Conservation (phyloP, 2,888 invertebrate species). For the Sturmia bella region DNA sequence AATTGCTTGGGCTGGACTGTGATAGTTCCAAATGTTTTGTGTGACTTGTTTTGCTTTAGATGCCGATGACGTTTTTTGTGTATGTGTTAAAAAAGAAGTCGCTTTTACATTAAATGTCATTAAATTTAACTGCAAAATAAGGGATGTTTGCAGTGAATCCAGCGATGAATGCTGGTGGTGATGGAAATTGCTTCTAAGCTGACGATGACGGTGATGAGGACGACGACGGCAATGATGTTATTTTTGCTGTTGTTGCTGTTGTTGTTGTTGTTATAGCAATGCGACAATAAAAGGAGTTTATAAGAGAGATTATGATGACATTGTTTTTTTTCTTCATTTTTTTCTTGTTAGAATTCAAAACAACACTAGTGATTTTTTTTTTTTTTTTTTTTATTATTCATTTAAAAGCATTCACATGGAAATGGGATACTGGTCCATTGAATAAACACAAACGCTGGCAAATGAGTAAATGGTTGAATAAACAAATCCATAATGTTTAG, state of each 20-base stretch:
- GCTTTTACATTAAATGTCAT: slow-evolving; percentile 57
- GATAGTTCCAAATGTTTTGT: slow-evolving; percentile 30
- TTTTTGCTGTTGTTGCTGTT: not conserved
- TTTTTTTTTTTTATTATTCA: slow-evolving; percentile 32
- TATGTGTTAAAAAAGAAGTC: slow-evolving; percentile 30
- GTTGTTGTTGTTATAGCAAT: slow-evolving; percentile 30
- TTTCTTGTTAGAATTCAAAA: not conserved
- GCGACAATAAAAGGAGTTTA: slow-evolving; percentile 41
- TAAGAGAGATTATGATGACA: slow-evolving; percentile 58
- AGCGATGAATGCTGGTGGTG: not conserved
- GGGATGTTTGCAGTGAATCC: slow-evolving; percentile 43
- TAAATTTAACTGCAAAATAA: slow-evolving; percentile 57
- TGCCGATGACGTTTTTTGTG: slow-evolving; percentile 29
- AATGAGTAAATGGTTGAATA: slow-evolving; percentile 55
- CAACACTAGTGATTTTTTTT: slow-evolving; percentile 18
- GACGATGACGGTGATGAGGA: slow-evolving; percentile 6
- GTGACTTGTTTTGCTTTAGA: not conserved
- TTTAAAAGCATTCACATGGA: slow-evolving; percentile 60
- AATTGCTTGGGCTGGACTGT: not conserved
- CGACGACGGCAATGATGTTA: not conserved
- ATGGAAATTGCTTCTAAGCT: slow-evolving; percentile 15
- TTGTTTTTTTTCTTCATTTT: slow-evolving; percentile 22
- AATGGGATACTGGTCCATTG: slow-evolving; percentile 66
- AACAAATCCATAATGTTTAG: slow-evolving; percentile 53
- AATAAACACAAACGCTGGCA: slow-evolving; percentile 55